A percentile compares a stretch with the other conserved stretches of the same genome.
Conservation (phyloP, 2,888 invertebrate species). For the Brenthis hecate region DNA sequence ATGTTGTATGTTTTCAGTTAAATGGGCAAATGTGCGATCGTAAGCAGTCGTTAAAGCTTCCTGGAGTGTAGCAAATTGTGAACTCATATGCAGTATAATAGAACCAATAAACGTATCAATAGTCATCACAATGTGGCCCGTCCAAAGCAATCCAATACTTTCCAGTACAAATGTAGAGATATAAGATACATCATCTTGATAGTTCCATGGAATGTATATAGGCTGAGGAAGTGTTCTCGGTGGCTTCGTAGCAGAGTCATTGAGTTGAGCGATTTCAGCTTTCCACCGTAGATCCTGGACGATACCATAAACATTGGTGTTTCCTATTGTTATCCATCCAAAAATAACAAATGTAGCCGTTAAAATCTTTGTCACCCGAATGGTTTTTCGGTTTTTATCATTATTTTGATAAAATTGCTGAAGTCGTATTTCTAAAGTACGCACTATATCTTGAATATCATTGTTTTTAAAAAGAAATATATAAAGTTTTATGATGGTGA, state of each 20-base stretch:
- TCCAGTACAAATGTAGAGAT: slow-evolving; percentile 67
- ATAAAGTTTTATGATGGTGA: slow-evolving; percentile 71
- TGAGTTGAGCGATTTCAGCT: slow-evolving; percentile 53
- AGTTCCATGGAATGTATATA: slow-evolving; percentile 75
- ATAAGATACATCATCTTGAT: slow-evolving; percentile 61
- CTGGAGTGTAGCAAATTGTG: slow-evolving; percentile 65
- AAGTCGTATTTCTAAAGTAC: slow-evolving; percentile 63
- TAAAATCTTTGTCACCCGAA: slow-evolving; percentile 60
- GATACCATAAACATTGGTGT: slow-evolving; percentile 67
- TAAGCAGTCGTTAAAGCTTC: slow-evolving; percentile 68
- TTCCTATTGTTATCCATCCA: slow-evolving; percentile 73
- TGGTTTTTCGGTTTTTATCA: slow-evolving; percentile 54
- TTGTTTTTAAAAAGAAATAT: slow-evolving; percentile 71
- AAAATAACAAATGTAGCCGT: slow-evolving; percentile 68
- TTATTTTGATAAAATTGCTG: slow-evolving; percentile 68
- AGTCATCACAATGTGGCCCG: slow-evolving; percentile 74
- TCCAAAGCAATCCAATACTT: slow-evolving; percentile 71
- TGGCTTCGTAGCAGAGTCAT: slow-evolving; percentile 53
- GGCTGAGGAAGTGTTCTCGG: slow-evolving; percentile 69
- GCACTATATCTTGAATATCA: slow-evolving; percentile 68
- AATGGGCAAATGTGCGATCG: slow-evolving; percentile 59
- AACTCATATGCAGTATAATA: slow-evolving; percentile 71
- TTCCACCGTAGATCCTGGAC: slow-evolving; percentile 70
- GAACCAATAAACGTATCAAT: slow-evolving; percentile 76
- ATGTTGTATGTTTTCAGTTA: slow-evolving; percentile 48